Evolutionary conservation across 2,888 invertebrate species (phyloP), one percentile per base, ranked within the genome.

Genomic region (Sialis lutaria): DNA sequence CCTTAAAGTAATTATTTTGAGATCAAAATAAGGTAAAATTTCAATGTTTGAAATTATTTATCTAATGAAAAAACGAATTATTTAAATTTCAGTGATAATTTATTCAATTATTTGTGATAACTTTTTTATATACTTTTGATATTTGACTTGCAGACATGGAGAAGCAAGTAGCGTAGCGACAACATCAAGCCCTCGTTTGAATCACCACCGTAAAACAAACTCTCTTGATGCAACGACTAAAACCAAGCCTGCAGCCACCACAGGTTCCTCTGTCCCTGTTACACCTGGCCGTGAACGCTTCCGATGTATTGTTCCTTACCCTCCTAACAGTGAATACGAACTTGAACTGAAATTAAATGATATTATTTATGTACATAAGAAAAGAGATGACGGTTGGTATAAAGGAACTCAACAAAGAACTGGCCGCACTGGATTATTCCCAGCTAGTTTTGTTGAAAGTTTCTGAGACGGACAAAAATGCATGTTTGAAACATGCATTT

Each of bases 301-400:
- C 64, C 81, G 90, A 48, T 93, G 92, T 65, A 85, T 91, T 56
- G 90, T 88, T 40, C 87, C 92, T 6, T 93, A 93, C 70, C 93
- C 93, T 8, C 90, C 93, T 1, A 92, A 92, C 64, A 89, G 89
- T 51, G 91, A 91, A 55, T 85, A 88, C 60, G 93, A 95, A 64
- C 64, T 95, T 55, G 92, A 91, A 60, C 67, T 95, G 42, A 83
- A 86, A 54, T 79, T 91, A 39, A 90, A 91, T 50, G 93, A 93
- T 59, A 81, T 92, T 48, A 89, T 93, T 53, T 80, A 87, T 55
- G 92, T 93, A 13, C 85, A 88, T 58, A 85, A 85, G 58, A 92
- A 92, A 60, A 77, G 91, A 46, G 91, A 91, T 45, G 92, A 93
- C 60, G 93, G 93, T 43, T 93, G 93, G 93, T 93, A 86, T 67